phyloP scores from a whole-genome alignment of 2,113 vertebrate species.

The Semnopithecus entellus region DNA sequence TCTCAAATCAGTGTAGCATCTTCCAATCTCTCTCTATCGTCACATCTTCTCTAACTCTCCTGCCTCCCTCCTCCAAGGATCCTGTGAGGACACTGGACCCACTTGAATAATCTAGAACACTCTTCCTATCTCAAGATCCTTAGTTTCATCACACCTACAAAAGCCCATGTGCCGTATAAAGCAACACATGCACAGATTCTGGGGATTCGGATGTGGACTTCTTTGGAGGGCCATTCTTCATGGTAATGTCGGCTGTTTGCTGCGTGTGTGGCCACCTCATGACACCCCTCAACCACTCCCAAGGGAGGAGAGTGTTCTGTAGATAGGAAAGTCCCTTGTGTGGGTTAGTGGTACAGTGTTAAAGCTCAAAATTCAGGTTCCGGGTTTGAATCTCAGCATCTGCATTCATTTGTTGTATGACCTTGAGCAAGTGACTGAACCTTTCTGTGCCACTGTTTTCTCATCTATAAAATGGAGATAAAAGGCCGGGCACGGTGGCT shows the following conservation, averaged over 20 bases:
- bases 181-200: neutral
- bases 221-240: neutral
- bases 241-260: neutral
- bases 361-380: neutral
- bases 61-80: neutral
- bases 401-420: neutral
- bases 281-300: neutral
- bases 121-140: neutral
- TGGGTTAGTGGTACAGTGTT: neutral
- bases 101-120: neutral
- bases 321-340: neutral
- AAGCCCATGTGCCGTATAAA: neutral
- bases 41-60: neutral
- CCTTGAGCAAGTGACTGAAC: neutral
- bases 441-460: neutral
- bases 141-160: neutral
- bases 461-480: neutral
- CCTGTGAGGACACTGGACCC: neutral
- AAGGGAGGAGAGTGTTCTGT: neutral
- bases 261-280: neutral
- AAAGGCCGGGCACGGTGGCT: too few species aligned
- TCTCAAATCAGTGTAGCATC: neutral
- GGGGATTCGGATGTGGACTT: neutral
- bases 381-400: constrained; percentile 2
- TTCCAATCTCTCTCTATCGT: neutral